Base-by-base conservation (phyloP, 1,140 invertebrate genomes). In the Patella vulgata region DNA sequence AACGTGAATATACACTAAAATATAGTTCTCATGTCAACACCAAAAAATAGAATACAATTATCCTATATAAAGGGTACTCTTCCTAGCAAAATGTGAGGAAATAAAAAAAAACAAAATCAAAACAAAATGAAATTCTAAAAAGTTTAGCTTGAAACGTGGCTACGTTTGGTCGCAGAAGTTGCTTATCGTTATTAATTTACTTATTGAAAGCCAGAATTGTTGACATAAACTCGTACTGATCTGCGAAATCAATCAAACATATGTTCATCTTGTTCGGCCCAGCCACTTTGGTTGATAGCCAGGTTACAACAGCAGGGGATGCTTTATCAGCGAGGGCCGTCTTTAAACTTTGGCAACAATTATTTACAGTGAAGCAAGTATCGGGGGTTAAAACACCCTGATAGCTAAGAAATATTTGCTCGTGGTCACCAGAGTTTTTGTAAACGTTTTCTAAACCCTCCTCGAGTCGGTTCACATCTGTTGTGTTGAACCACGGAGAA, bases 401-500 rank as follows among this genome's bases (percentile, higher is more conserved):
- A 12, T 91, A 90, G 1, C 93, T 87, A 73, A 89, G 92, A 5
- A 91, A 92, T 43, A 84, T 84, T 14, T 87, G n/a, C n/a, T n/a
- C 80, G 1, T 84, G 78, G 1, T 86, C 74, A 19, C 90, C 78
- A 0, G 63, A 63, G 19, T 82, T 70, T 14, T 85, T 73, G 21
- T 91, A 70, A 19, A 85, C 84, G 3, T 83, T 68, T 25, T 88
- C 83, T 1, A 92, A 78, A 79, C 90, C 92, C 0, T 84, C 64
- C 8, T 91, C 70, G 27, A 94, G 80, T 1, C 86, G 81, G n/a
- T 83, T 65, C 0, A 87, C 75, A 39, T 82, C 84, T n/a, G 88
- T 85, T 23, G 91, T 91, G 55, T 91, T 88, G 0, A 92, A 90
- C 93, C 93, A 95, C 0, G 92, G 91, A 1, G 90, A 92, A 2